A percentile compares a stretch with the other conserved stretches of the same genome.
These are phyloP conservation scores for Melikaiella ostensackeni DNA, from an alignment of 2,888 invertebrate genomes.

Conservation along the genomic window DNA sequence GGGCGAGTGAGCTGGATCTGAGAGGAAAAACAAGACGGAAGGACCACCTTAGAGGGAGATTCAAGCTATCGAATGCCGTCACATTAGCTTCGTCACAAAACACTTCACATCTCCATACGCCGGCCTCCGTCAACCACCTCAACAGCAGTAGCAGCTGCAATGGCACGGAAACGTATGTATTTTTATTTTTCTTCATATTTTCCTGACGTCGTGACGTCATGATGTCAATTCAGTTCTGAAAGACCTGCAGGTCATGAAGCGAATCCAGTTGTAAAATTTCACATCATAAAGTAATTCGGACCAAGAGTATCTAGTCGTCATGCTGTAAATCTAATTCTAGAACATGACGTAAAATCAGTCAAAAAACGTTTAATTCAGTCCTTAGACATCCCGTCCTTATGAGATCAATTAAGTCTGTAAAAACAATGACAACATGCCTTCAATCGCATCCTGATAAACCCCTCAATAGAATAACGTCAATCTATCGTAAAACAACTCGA, in stretches of 20 bases:
- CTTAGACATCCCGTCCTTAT: too few relatives aligned
- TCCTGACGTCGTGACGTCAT: not conserved
- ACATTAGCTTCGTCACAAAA: slow-evolving; percentile 86
- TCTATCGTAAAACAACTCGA: too few relatives aligned
- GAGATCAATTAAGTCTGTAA: too few relatives aligned
- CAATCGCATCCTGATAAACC: too few relatives aligned
- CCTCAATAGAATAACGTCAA: too few relatives aligned
- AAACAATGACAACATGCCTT: too few relatives aligned
- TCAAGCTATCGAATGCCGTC: slow-evolving; percentile 82
- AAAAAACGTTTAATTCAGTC: too few relatives aligned
- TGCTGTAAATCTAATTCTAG: too few relatives aligned
- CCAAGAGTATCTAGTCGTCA: too few relatives aligned
- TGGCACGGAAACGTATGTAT: slow-evolving; percentile 83
- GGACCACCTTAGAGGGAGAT: slow-evolving; percentile 80
- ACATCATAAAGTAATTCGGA: too few relatives aligned
- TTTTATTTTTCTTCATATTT: not conserved
- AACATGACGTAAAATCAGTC: too few relatives aligned
- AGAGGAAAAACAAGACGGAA: slow-evolving; percentile 84
- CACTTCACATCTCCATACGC: slow-evolving; percentile 84
- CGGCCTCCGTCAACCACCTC: slow-evolving; percentile 81
- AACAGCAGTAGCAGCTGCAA: slow-evolving; percentile 82
- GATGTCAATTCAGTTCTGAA: not conserved
- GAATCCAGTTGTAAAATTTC: too few relatives aligned
- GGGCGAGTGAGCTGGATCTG: slow-evolving; percentile 87
- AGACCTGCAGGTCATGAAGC: not conserved